phyloP scores from a whole-genome alignment of 2,888 invertebrate genomes.

The Drosophila mercatorum region DNA sequence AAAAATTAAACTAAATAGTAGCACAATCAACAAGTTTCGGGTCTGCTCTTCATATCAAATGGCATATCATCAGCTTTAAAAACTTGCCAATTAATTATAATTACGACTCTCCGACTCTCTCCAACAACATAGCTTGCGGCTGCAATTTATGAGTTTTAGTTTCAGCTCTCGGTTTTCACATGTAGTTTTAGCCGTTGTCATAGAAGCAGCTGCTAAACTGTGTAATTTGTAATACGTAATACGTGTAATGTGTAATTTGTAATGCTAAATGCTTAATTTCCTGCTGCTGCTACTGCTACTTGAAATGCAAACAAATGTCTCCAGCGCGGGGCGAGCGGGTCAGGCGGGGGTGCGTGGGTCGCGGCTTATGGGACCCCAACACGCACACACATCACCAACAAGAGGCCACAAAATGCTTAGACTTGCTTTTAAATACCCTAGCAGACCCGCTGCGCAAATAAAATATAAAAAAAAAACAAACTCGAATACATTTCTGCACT shows the following conservation, averaged over 20 bases:
- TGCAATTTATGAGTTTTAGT: slow-evolving; percentile 29
- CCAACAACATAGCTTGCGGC: slow-evolving; percentile 3
- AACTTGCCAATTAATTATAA: slow-evolving; percentile 64
- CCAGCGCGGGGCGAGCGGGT: slow-evolving; percentile 6
- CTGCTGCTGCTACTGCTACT: slow-evolving; percentile 39
- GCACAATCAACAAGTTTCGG: slow-evolving; percentile 55
- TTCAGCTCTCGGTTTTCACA: slow-evolving; percentile 2
- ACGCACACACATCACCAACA: slow-evolving; percentile 50
- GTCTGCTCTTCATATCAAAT: slow-evolving; percentile 18
- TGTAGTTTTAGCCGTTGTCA: slow-evolving; percentile 2
- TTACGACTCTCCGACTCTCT: slow-evolving; percentile 33
- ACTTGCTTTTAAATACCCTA: slow-evolving; percentile 66
- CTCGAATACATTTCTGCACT: slow-evolving; percentile 43
- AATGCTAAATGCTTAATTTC: slow-evolving; percentile 71
- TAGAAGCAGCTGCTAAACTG: slow-evolving; percentile 33
- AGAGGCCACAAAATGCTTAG: slow-evolving; percentile 56
- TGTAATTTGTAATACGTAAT: slow-evolving; percentile 52
- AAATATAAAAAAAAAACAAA: slow-evolving; percentile 12
- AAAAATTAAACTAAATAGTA: not conserved
- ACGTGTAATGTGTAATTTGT: slow-evolving; percentile 54
- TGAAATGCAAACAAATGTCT: slow-evolving; percentile 70
- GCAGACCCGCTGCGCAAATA: slow-evolving; percentile 46
- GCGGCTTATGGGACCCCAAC: slow-evolving; percentile 64
- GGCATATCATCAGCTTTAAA: slow-evolving; percentile 51
- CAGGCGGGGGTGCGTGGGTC: slow-evolving; percentile 1